phyloP scores from a whole-genome alignment of 2,113 vertebrate genomes.

The Eulemur rufifrons region DNA sequence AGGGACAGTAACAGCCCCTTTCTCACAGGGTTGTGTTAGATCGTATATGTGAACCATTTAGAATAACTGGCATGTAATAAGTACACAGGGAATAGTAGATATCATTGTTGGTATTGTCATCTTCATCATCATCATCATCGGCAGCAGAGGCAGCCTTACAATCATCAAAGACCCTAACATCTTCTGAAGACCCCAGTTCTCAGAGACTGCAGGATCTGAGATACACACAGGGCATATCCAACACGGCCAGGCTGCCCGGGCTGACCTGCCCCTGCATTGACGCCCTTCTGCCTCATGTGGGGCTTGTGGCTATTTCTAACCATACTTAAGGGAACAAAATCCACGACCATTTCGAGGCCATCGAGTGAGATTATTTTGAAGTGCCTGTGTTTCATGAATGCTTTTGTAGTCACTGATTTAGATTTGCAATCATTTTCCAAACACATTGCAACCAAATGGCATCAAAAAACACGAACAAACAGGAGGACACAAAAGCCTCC shows the following conservation, averaged over 20 bases:
- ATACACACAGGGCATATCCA: neutral
- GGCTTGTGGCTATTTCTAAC: conserved; percentile 9
- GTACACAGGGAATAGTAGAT: neutral
- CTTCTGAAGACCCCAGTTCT: neutral
- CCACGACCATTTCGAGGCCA: neutral
- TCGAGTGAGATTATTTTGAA: neutral
- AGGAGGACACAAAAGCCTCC: neutral
- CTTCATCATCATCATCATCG: rapidly evolving
- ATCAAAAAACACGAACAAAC: neutral
- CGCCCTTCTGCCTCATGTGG: neutral
- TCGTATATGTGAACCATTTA: neutral
- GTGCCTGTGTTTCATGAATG: neutral
- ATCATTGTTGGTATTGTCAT: too few species aligned
- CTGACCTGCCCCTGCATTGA: neutral
- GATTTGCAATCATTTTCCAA: conserved; percentile 11
- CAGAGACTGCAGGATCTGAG: neutral
- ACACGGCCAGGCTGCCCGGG: neutral
- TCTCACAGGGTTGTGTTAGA: neutral
- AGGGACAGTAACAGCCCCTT: neutral
- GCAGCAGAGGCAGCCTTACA: neutral
- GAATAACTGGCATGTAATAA: neutral
- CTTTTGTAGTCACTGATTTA: neutral
- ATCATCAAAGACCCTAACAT: neutral
- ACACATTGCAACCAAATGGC: neutral
- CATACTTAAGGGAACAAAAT: neutral